Evolutionary conservation across 2,888 invertebrate genomes (phyloP), one percentile per base, ranked within the genome.

Genomic region (Trichacis sp.): DNA sequence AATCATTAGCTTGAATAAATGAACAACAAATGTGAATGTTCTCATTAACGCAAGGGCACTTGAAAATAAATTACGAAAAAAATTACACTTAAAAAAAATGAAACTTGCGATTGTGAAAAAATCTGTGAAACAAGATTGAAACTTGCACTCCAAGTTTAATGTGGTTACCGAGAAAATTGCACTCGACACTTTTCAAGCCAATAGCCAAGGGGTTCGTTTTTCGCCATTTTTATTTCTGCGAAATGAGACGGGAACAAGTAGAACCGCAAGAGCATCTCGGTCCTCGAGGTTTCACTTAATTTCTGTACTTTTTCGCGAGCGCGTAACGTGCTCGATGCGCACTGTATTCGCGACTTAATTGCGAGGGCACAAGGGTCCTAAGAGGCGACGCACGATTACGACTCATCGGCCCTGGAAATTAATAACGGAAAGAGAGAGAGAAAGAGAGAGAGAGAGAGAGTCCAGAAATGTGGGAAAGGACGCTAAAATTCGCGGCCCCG

Each of bases 301-400:
- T 61, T 54, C 48, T 63, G 57, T 20, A 53, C 36, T 36, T 68
- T 57, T 59, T 58, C 36, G 9, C 24, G 29, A 46, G 24, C 24
- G n/a, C 14, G 14, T 46, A 24, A 46, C 46, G 18, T 11, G 61
- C 48, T 62, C 49, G n/a, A n/a, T n/a, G n/a, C n/a, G n/a, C n/a
- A n/a, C 19, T 20, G 69, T 67, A 53, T 70, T 74, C 72, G 73
- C 71, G 72, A 73, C 66, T 70, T 70, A 70, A 70, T 71, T 69
- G 75, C 57, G 58, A 68, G 64, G 52, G 60, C 70, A 63, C 60
- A 69, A 70, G 72, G 63, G 56, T 48, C 60, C 60, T 67, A 60
- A 67, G 63, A 67, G 63, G 60, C 63, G 58, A 59, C 62, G 66
- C 66, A 58, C 66, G 58, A 62, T 66, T 66, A 66, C 66, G 62